Conservation (phyloP, 2,888 invertebrate genomes). For the Harpalus rubripes region DNA sequence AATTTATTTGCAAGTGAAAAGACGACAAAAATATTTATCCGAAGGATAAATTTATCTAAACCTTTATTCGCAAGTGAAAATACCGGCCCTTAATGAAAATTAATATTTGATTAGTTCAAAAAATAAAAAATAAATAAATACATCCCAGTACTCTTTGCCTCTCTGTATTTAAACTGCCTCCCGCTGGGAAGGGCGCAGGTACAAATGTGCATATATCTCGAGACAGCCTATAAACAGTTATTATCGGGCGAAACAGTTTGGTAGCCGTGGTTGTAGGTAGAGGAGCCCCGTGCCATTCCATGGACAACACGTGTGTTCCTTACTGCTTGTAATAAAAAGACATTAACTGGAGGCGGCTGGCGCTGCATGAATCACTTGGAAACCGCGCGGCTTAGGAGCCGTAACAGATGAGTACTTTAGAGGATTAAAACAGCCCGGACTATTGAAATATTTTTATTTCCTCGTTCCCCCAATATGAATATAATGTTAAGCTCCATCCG, state of each 20-base stretch:
- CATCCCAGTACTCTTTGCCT: too few species aligned
- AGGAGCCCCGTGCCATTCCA: background rate
- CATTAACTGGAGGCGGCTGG: conserved; percentile 69
- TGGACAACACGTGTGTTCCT: conserved; percentile 21
- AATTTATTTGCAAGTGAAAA: too few species aligned
- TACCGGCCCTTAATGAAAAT: too few species aligned
- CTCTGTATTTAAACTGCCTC: too few species aligned
- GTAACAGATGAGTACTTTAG: conserved; percentile 77
- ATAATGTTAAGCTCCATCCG: conserved; percentile 72
- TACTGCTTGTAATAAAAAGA: conserved; percentile 61
- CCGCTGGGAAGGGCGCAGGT: too few species aligned
- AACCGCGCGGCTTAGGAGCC: conserved; percentile 69
- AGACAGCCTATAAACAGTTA: too few species aligned
- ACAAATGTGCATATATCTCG: too few species aligned
- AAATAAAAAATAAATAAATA: too few species aligned
- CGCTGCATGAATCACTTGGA: conserved; percentile 77
- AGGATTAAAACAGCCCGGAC: conserved; percentile 78
- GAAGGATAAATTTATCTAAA: too few species aligned
- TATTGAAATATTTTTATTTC: conserved; percentile 67
- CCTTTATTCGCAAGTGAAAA: too few species aligned
- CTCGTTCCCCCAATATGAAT: conserved; percentile 71
- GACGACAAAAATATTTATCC: too few species aligned
- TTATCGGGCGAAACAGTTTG: background rate
- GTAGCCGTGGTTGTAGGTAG: background rate
- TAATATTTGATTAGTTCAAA: too few species aligned